Conservation (phyloP, 1,140 invertebrate genomes). For the Zelostemma sp. region DNA sequence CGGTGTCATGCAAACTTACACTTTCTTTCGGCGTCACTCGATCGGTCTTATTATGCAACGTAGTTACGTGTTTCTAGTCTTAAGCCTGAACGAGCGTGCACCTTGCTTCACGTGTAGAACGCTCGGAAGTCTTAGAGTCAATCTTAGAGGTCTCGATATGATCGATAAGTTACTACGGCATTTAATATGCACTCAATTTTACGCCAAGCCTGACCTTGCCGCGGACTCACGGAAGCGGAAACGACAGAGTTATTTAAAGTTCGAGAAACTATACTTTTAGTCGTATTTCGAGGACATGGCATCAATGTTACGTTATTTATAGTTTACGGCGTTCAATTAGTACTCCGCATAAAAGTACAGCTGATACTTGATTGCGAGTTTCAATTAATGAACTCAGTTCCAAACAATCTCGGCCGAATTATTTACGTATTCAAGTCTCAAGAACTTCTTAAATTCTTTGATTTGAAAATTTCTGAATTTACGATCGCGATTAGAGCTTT, state of each 20-base stretch:
- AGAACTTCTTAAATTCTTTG: too few species aligned
- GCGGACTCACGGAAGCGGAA: slow-evolving; percentile 38
- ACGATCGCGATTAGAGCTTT: too few species aligned
- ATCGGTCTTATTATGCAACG: slow-evolving; percentile 40
- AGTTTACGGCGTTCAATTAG: too few species aligned
- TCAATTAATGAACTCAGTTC: too few species aligned
- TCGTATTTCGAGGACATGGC: slow-evolving; percentile 6
- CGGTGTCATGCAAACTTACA: too few species aligned
- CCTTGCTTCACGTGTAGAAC: slow-evolving; percentile 36
- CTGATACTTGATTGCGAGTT: too few species aligned
- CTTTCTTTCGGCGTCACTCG: slow-evolving; percentile 8
- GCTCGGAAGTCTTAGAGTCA: slow-evolving; percentile 51
- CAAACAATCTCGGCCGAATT: too few species aligned
- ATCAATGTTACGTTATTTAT: too few species aligned
- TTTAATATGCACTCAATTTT: slow-evolving; percentile 51
- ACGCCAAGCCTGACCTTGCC: slow-evolving; percentile 34
- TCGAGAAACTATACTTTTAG: slow-evolving; percentile 16
- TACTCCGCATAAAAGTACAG: too few species aligned
- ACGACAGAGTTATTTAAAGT: slow-evolving; percentile 39
- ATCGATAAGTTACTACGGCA: slow-evolving; percentile 48
- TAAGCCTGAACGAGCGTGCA: slow-evolving; percentile 41
- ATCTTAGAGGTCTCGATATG: slow-evolving; percentile 51
- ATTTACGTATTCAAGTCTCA: too few species aligned
- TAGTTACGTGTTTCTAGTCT: slow-evolving; percentile 42
- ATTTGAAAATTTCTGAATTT: too few species aligned